Evolutionary conservation across 2,113 vertebrate genomes (phyloP).

Genomic region (Hemiscyllium ocellatum): DNA sequence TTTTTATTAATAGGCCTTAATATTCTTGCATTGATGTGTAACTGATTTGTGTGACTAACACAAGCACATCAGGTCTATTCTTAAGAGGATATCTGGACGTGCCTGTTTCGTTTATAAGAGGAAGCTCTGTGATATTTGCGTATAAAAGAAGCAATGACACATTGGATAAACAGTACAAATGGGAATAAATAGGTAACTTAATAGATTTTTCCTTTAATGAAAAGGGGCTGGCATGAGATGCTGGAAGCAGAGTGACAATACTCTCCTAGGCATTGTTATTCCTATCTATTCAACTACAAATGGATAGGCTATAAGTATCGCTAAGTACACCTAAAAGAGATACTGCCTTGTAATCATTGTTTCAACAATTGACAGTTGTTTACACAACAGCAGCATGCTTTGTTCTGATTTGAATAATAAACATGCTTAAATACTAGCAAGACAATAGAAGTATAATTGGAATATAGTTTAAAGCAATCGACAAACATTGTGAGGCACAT

Average conservation of each 20-base stretch:
- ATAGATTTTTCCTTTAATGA: conserved; percentile 71
- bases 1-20: conserved; percentile 48
- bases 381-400: conserved; percentile 74
- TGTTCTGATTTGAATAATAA: conserved; percentile 77
- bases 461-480: conserved; percentile 77
- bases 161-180: conserved; percentile 65
- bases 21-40: neutral
- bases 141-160: conserved; percentile 58
- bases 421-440: conserved; percentile 74
- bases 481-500: conserved; percentile 63
- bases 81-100: conserved; percentile 53
- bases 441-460: conserved; percentile 77
- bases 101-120: conserved; percentile 61
- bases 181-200: conserved; percentile 72
- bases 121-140: neutral
- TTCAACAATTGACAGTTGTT: conserved; percentile 77
- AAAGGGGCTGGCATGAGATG: conserved; percentile 65
- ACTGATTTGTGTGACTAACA: neutral
- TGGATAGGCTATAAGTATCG: conserved; percentile 66
- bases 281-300: conserved; percentile 71
- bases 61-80: conserved; percentile 62
- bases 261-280: conserved; percentile 71
- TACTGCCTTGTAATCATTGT: conserved; percentile 72
- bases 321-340: conserved; percentile 75
- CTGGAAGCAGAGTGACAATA: conserved; percentile 58